Base-by-base conservation (phyloP, 2,797 vertebrate genomes). In the Merluccius polli region DNA sequence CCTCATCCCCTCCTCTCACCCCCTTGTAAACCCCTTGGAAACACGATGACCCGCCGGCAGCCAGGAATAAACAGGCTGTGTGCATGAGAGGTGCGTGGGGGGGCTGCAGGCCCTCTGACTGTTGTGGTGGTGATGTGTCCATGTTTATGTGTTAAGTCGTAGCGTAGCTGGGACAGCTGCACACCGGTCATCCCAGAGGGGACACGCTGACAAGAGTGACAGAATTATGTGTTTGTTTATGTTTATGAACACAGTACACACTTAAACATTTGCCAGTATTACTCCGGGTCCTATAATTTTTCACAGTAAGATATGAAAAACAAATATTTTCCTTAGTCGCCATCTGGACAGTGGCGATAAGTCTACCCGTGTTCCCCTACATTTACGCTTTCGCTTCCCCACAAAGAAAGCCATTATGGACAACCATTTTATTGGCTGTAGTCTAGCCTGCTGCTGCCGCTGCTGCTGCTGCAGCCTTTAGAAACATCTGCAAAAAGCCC, bases 11-110 rank as follows among this genome's bases (percentile, higher is more conserved):
- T 78, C 32, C 21, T 18, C 32, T 83, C 82, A 59, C 74, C 77
- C 79, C 87, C 86, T 90, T 93, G 91, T 92, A 90, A n/a, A n/a
- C n/a, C n/a, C n/a, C n/a, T n/a, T 89, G 92, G 87, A 88, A 89
- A 83, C 87, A 79, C 48, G 77, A 88, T 87, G 86, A 88, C 90
- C 89, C 90, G 87, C 85, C 80, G 79, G 84, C 69, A 33, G 63
- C 81, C 87, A 86, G 81, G 83, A 89, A 90, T 89, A 89, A 84
- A 87, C 79, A 72, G 78, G 77, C 79, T 79, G 72, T 70, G 89
- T 91, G 92, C 87, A 88, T 81, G 82, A 76, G 74, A 77, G 77
- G 78, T 83, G 73, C 78, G 83, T 35, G 33, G 33, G 33, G 33
- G 33, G 33, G 33, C 8, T 35, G 33, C 3, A 8, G 85, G 75